Evolutionary conservation across 2,888 invertebrate genomes (phyloP).

Genomic region (Erebia ligea): DNA sequence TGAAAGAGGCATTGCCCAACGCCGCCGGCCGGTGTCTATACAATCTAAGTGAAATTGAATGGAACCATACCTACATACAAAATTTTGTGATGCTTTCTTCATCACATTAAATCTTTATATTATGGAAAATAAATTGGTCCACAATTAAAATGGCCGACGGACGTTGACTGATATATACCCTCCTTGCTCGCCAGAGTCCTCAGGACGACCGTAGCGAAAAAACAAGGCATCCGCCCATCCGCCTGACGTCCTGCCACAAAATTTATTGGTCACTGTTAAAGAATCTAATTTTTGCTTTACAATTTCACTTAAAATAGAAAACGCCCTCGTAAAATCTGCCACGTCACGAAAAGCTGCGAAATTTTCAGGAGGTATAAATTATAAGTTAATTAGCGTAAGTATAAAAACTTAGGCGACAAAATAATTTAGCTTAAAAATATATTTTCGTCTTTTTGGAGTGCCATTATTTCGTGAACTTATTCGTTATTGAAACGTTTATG

Average conservation of each 20-base stretch:
- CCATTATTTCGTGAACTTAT: not conserved
- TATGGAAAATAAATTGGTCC: slow-evolving; percentile 66
- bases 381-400: no score
- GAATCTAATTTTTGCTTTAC: slow-evolving; percentile 27
- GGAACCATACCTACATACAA: not conserved
- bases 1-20: no score
- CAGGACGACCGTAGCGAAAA: slow-evolving; percentile 59
- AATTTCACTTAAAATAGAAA: slow-evolving; percentile 37
- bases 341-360: not conserved
- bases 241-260: slow-evolving; percentile 36
- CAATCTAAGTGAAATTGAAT: not conserved
- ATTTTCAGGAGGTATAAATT: not conserved
- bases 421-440: no score
- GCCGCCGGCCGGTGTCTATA: no score
- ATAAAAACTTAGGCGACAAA: no score
- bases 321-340: slow-evolving; percentile 36
- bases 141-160: slow-evolving; percentile 73
- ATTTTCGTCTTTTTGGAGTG: no score
- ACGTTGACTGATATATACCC: slow-evolving; percentile 79
- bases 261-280: slow-evolving; percentile 40
- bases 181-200: slow-evolving; percentile 52
- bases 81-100: not conserved
- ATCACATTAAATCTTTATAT: slow-evolving; percentile 42
- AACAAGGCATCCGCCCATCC: slow-evolving; percentile 45
- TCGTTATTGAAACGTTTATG: no score